Base-by-base conservation (phyloP, 2,797 vertebrate genomes). In the Mormyrus hasselquistii region DNA sequence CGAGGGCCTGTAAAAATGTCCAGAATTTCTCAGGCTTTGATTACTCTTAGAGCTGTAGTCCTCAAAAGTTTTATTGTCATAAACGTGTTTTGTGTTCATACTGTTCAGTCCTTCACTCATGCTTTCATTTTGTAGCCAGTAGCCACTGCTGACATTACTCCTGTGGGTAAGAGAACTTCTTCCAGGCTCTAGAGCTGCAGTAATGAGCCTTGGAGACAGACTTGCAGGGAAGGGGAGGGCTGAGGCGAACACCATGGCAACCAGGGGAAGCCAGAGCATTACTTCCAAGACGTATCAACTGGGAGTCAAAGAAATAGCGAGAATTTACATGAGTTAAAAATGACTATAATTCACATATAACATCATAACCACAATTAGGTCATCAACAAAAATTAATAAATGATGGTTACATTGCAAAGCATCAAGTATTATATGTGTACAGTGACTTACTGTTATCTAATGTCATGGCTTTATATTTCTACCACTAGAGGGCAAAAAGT, bases 181-280 rank as follows among this genome's bases (percentile, higher is more conserved):
- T 89, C 91, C 94, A 90, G 94, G 93, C 92, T 95, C 92, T 76
- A 93, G 92, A 49, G 92, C 94, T 5, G 93, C 92, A 85, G 93
- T 93, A 4, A 94, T 94, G 86, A 94, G 94, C 93, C 94, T 94
- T 93, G 95, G 94, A 93, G 92, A 90, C 65, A 95, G 94, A 94
- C 93, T 93, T 90, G 95, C 95, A 94, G 95, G 95, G 93, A 95
- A 95, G 93, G 95, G 95, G 95, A 96, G 95, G 95, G 96, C 96
- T 95, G 96, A 97, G 96, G 96, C 95, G 91, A 97, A 96, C 95
- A 97, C 96, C 96, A 97, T 97, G 96, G 96, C 96, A 96, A 97
- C 96, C 96, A 97, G 94, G 95, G 96, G 96, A 96, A 97, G 96
- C 96, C 96, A 97, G 96, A 96, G 96, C 96, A 97, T 97, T 95